Conservation (phyloP, 2,888 invertebrate species). For the Nephrocerus scutellatus region DNA sequence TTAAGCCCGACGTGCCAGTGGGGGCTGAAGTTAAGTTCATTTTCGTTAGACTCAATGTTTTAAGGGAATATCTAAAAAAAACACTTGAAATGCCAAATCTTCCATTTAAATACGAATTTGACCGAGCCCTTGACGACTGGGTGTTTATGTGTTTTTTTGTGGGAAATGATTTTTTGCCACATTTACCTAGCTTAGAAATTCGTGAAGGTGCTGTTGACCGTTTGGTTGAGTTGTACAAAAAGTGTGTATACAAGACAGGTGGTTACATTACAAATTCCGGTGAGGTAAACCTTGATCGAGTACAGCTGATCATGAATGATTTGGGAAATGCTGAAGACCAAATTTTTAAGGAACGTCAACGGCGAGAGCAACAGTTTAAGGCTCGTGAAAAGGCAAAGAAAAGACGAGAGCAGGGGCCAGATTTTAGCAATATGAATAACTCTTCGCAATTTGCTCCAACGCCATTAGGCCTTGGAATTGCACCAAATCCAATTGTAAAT, state of each 20-base stretch:
- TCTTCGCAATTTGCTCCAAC: constrained; percentile 69
- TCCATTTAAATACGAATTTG: constrained; percentile 91
- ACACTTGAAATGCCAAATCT: constrained; percentile 87
- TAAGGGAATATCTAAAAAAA: constrained; percentile 86
- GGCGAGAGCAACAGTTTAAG: constrained; percentile 75
- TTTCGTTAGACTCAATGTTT: constrained; percentile 84
- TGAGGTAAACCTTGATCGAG: constrained; percentile 83
- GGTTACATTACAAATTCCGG: constrained; percentile 95
- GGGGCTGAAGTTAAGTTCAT: constrained; percentile 80
- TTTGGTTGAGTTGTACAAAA: constrained; percentile 87
- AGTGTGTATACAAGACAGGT: constrained; percentile 86
- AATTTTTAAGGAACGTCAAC: constrained; percentile 89
- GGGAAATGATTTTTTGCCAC: constrained; percentile 97
- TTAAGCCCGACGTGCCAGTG: constrained; percentile 52
- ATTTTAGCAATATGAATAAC: constrained; percentile 62
- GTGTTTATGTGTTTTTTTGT: constrained; percentile 99
- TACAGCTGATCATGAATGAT: constrained; percentile 91
- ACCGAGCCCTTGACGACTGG: constrained; percentile 96
- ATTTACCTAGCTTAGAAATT: constrained; percentile 95
- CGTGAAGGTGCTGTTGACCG: constrained; percentile 94
- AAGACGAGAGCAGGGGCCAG: constrained; percentile 53
- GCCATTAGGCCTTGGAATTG: constrained; percentile 54
- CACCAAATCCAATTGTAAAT: constrained; percentile 55
- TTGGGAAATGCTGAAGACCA: constrained; percentile 93
- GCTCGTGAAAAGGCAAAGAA: constrained; percentile 69